These are phyloP conservation scores for Himalopsyche tibetana DNA, from an alignment of 2,888 invertebrate species.

Conservation along the genomic window DNA sequence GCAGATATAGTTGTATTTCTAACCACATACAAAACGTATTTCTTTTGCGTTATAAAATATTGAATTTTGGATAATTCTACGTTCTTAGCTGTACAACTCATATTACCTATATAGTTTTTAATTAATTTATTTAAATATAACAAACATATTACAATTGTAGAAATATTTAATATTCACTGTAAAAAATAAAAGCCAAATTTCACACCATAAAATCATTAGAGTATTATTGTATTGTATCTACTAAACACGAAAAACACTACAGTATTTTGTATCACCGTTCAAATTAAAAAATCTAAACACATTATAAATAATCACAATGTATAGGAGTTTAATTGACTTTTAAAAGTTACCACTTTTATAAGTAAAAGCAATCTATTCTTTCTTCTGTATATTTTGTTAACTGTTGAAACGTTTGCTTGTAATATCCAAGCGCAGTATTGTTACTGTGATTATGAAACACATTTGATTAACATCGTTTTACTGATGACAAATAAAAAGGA, in stretches of 20 bases:
- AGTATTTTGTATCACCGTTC: background rate
- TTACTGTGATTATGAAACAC: no score
- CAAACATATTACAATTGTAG: background rate
- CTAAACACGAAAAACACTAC: background rate
- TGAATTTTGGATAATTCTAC: no score
- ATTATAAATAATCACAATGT: background rate
- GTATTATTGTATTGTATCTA: background rate
- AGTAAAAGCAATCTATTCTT: background rate
- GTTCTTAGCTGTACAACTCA: background rate
- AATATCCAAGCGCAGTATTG: background rate
- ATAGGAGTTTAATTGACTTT: background rate
- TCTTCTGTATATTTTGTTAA: background rate
- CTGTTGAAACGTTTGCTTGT: background rate
- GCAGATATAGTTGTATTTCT: no score
- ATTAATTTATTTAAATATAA: conserved; percentile 10
- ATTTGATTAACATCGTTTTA: no score
- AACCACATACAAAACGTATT: no score
- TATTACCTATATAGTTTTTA: conserved; percentile 1
- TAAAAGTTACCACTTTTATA: background rate
- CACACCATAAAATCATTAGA: background rate
- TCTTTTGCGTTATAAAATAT: no score
- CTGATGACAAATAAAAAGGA: no score
- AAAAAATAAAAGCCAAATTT: background rate
- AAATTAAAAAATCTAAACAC: background rate
- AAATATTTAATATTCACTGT: background rate